Evolutionary conservation across 1,140 invertebrate species (phyloP).

Genomic region (Tachypleus tridentatus): DNA sequence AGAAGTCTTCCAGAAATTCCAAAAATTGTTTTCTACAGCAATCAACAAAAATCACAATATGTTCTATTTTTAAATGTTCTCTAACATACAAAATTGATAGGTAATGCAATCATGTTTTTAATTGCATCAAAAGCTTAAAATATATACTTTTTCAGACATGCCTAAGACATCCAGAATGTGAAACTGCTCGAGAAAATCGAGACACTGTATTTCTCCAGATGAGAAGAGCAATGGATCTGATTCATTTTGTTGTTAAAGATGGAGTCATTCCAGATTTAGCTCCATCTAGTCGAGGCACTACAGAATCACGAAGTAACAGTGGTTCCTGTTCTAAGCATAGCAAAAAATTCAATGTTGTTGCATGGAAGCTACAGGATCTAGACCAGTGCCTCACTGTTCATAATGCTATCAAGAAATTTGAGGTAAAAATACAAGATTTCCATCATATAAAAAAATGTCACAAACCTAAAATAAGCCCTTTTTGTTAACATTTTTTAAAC

Average conservation of each 20-base stretch:
- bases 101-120: too few relatives aligned
- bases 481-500: background rate
- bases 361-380: constrained; percentile 42
- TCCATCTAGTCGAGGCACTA: constrained; percentile 25
- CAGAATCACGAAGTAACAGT: constrained; percentile 23
- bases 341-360: constrained; percentile 28
- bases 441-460: background rate
- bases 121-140: too few relatives aligned
- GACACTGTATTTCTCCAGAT: constrained; percentile 93
- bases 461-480: background rate
- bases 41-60: too few relatives aligned
- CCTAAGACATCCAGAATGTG: constrained; percentile 85
- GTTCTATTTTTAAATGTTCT: too few relatives aligned
- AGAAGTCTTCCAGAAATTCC: too few relatives aligned
- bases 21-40: too few relatives aligned
- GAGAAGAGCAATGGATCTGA: constrained; percentile 89
- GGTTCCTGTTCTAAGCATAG: constrained; percentile 23
- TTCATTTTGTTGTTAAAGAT: constrained; percentile 94
- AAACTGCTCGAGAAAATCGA: constrained; percentile 80
- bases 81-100: too few relatives aligned
- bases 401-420: constrained; percentile 64
- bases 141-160: constrained; percentile 45
- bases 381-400: constrained; percentile 58
- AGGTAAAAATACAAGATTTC: constrained; percentile 33
- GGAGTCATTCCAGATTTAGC: constrained; percentile 56